Evolutionary conservation across 2,113 vertebrate species (phyloP).

Genomic region (Hystrix cristata): DNA sequence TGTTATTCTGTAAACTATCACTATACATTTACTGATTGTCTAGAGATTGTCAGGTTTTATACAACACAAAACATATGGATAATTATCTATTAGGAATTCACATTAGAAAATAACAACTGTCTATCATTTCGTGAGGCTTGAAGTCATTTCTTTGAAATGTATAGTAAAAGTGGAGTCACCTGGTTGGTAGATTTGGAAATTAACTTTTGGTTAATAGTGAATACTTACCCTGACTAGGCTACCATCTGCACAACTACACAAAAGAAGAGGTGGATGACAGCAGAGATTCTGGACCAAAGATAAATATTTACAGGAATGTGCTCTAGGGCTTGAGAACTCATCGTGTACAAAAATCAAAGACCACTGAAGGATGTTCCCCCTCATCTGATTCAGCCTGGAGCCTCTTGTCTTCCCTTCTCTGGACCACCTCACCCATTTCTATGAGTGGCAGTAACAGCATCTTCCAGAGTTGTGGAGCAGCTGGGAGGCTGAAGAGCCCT

Average conservation of each 20-base stretch:
- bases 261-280: background rate
- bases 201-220: background rate
- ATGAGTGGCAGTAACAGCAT: background rate
- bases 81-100: conserved; percentile 9
- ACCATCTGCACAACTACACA: background rate
- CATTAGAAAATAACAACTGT: background rate
- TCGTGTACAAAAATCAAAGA: background rate
- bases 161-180: background rate
- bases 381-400: background rate
- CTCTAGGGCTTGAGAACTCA: background rate
- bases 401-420: background rate
- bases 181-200: background rate
- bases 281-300: background rate
- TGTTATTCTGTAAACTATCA: background rate
- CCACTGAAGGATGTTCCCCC: background rate
- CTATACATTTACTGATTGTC: background rate
- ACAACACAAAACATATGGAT: background rate
- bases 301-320: background rate
- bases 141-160: conserved; percentile 25
- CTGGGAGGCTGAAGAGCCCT: background rate
- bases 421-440: background rate
- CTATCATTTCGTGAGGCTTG: background rate
- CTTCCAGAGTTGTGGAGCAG: background rate
- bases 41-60: background rate
- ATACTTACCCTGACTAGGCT: background rate